Evolutionary conservation across 2,888 invertebrate genomes (phyloP), one percentile per base, ranked within the genome.

Genomic region (Lithophane leautieri): DNA sequence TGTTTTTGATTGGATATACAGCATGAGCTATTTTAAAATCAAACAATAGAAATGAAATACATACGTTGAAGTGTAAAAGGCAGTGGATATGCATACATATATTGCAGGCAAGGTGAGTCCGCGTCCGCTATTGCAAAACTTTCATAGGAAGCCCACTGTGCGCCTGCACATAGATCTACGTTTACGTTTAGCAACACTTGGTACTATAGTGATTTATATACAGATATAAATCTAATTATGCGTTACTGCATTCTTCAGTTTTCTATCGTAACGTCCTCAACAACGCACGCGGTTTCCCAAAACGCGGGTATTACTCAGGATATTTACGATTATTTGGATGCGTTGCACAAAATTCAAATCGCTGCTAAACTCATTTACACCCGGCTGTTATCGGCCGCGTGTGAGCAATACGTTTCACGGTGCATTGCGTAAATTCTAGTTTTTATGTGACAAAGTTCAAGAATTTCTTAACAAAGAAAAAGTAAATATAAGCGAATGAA

Each of bases 51-150:
- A 56, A 58, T 67, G 11, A 14, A 70, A 60, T 14, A 25, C 4
- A 11, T 58, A 50, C n/a, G 52, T 61, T 60, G 19, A 50, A 69
- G 56, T 62, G 12, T 73, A 54, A 61, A 73, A 68, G 58, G 67
- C 16, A 65, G 87, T 91, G 90, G 90, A 91, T 92, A 90, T 88
- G 61, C 82, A 86, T 76, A 28, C 25, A 83, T 83, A 85, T 91
- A 87, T 88, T 87, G 91, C 89, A 92, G 86, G 91, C 90, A 92
- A 93, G 82, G 84, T 81, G 72, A 85, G 79, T 69, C 77, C 68
- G 82, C 87, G 86, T 90, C 90, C 90, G 88, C 75, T 52, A 73
- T 93, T 93, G 86, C 91, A 84, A 85, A 89, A 91, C 73, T 76
- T 72, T 76, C 84, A 89, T 89, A 89, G 91, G 92, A 93, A 91